phyloP scores from a whole-genome alignment of 2,888 invertebrate genomes.

The Monopis laevigella region DNA sequence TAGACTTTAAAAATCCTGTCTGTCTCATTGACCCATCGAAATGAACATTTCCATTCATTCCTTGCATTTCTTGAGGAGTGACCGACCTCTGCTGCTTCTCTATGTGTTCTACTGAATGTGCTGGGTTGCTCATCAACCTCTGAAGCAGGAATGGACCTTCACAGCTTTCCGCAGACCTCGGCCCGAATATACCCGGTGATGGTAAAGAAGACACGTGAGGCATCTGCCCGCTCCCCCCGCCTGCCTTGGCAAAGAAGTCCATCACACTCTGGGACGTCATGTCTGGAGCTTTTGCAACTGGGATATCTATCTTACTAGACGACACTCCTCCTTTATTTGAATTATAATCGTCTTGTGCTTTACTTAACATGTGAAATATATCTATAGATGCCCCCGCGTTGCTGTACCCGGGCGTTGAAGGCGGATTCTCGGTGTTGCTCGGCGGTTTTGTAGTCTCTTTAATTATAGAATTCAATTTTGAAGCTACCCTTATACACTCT shows the following conservation, averaged over 20 bases:
- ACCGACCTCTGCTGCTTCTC: constrained; percentile 85
- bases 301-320: constrained; percentile 42
- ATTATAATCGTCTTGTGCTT: constrained; percentile 90
- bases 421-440: constrained; percentile 42
- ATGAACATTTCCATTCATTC: constrained; percentile 42
- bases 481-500: constrained; percentile 85
- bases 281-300: constrained; percentile 70
- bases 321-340: constrained; percentile 57
- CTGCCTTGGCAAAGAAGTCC: constrained; percentile 87
- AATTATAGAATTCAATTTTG: constrained; percentile 76
- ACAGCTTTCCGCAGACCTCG: constrained; percentile 53
- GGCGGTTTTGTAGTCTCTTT: constrained; percentile 64
- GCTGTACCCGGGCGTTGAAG: constrained; percentile 40
- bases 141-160: constrained; percentile 75
- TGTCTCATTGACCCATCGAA: constrained; percentile 38
- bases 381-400: constrained; percentile 65
- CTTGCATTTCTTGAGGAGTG: constrained; percentile 71
- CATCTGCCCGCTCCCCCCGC: constrained; percentile 64
- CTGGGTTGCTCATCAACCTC: constrained; percentile 84
- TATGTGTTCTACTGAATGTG: constrained; percentile 86
- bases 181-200: constrained; percentile 56
- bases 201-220: constrained; percentile 60
- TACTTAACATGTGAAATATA: constrained; percentile 87
- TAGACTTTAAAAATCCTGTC: constrained; percentile 48
- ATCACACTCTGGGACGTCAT: constrained; percentile 84